Evolutionary conservation across 2,888 invertebrate genomes (phyloP), one percentile per base, ranked within the genome.

Genomic region (Oxytorus armatus): DNA sequence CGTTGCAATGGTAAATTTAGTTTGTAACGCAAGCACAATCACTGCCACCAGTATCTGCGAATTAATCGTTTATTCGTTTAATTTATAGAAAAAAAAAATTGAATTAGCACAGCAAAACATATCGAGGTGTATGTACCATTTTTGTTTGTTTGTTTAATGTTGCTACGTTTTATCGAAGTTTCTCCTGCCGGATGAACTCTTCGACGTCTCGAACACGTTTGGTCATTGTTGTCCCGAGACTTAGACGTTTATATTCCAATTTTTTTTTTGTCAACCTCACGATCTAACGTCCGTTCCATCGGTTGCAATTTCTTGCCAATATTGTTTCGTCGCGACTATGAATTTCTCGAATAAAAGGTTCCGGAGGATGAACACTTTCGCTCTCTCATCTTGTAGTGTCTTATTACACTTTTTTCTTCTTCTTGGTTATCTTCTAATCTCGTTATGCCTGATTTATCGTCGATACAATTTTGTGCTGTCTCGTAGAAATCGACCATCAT

Each of bases 301-400:
- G 63, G 42, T 47, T 74, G 57, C 21, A 77, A 70, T 74, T 80
- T 77, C 65, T 63, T 79, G 44, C 65, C 65, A 44, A 44, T 44
- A 63, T 36, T 33, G 25, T 33, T n/a, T 47, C 10, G 18, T 11
- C 11, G 42, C n/a, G 3, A n/a, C n/a, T 14, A 55, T 57, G 33
- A 25, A 39, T 42, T 63, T 63, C 47, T 49, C 55, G 33, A 44
- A n/a, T 21, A 18, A 29, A 69, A 68, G 82, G 85, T 81, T 85
- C 84, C 82, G 84, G 84, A 77, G 70, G 79, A 82, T 78, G 84
- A 82, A 72, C 85, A 81, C 88, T 87, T 87, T 87, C 88, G 83
- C 86, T 51, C 55, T 69, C 53, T 57, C 63, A 57, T 74, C 55
- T 57, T 49, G 16, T 8, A 11, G 11, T 29, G 61, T 18, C 8